Base-by-base conservation (phyloP, 2,888 invertebrate genomes). In the Lochmaea capreae region DNA sequence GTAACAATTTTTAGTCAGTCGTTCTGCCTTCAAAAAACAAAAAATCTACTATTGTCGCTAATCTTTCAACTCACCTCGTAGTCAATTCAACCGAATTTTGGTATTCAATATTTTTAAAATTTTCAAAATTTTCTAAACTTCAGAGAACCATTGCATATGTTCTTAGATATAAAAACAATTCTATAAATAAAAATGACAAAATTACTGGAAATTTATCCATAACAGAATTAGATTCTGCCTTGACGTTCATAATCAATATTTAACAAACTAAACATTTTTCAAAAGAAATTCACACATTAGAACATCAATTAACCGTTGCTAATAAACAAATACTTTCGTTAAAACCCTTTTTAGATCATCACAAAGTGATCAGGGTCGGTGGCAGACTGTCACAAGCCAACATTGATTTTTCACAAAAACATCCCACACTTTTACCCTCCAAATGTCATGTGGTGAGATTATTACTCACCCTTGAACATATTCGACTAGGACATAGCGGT, bases 301-400 rank as follows among this genome's bases (percentile, higher is more conserved):
- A 43, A 43, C 9, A 39, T 43, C 5, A 62, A 14, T 16, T n/a
- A 61, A 5, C 2, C 3, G 1, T 61, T n/a, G 3, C 39, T n/a
- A 61, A 61, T 14, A 39, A 61, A 43, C 4, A 39, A 14, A 16
- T 62, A 1, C 42, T 62, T 3, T 65, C 69, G 1, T 43, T 66
- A 18, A 66, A 69, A 18, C 70, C 72, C 14, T 72, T 75, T 42
- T 14, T 75, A 33, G 67, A 72, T 54, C 14, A 26, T n/a, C 14
- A 61, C 18, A 65, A 63, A 12, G 59, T 75, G 12, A 59, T 72
- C 10, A 65, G 72, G 58, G 75, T 75, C 6, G 75, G 72, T 1
- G 72, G 72, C 12, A 42, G 72, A 54, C 59, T 75, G 12, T 43
- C 42, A 5, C 46, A 65, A 10, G 42, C 69, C 33, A 54, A 67